Evolutionary conservation across 2,113 vertebrate genomes (phyloP), one percentile per base, ranked within the genome.

Genomic region (Colistium nudipinnis): DNA sequence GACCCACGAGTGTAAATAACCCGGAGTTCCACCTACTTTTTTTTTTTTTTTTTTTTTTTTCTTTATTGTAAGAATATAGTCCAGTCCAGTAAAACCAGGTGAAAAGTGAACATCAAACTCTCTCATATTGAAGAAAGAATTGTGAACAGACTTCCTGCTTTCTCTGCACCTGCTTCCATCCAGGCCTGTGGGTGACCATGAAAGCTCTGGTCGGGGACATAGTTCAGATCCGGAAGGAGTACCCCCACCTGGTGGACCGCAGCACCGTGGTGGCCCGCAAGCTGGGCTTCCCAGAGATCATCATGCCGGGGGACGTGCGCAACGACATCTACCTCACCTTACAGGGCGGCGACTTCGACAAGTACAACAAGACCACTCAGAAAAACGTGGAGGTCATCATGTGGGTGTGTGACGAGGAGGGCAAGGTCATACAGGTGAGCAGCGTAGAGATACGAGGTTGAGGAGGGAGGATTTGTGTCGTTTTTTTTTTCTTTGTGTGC

Each of bases 261-360:
- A 97, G 94, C 81, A 99, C 97, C 0, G 96, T 95, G 44, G 96
- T 98, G 64, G 96, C 98, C 49, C 92, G 98, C 60, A 99, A 99
- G 72, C 89, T 99, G 82, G 98, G 98, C 74, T 99, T 99, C 87
- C 98, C 98, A 1, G 98, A 99, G 90, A 98, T 99, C 84, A 99
- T 99, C 66, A 99, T 99, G 98, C 98, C 98, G 53, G 98, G 98
- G 22, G 97, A 99, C 70, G 93, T 99, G 63, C 95, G 98, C 80
- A 99, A 99, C 27, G 98, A 99, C 87, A 98, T 99, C 85, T 99
- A 99, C 85, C 92, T 99, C 70, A 99, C 96, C 4, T 64, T 99
- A 73, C 74, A 95, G 31, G 89, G 92, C 1, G 98, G 97, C 20
- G 97, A 99, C 92, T 98, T 98, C 45, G 98, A 99, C 93, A 98